phyloP scores from a whole-genome alignment of 2,888 invertebrate genomes.

The Urechis unicinctus region DNA sequence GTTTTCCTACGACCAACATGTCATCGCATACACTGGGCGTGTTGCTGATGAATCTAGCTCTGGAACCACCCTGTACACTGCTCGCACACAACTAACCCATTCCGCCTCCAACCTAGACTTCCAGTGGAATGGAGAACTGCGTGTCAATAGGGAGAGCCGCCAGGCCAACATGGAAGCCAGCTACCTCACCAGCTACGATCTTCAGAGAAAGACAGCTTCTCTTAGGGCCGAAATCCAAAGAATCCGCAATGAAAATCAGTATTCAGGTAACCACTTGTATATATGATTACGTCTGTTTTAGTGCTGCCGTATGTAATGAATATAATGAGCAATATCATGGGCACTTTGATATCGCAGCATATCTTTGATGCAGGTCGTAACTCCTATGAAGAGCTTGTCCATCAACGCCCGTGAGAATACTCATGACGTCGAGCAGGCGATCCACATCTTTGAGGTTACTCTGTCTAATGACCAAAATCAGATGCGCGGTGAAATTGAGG shows the following conservation, averaged over 20 bases:
- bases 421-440: not conserved
- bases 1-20: conserved; percentile 6
- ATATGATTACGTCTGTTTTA: no score
- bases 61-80: not conserved
- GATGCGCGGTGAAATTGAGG: not conserved
- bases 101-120: conserved; percentile 30
- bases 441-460: not conserved
- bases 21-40: conserved; percentile 7
- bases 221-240: conserved; percentile 26
- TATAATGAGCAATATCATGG: not conserved
- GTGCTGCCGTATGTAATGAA: no score
- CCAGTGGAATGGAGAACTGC: conserved; percentile 24
- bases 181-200: conserved; percentile 23
- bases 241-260: conserved; percentile 14
- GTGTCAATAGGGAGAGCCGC: conserved; percentile 11
- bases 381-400: conserved; percentile 4
- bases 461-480: not conserved
- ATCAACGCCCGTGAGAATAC: not conserved
- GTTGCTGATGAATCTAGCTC: conserved; percentile 8
- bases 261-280: not conserved
- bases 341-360: not conserved
- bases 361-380: conserved; percentile 2
- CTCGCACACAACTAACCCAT: conserved; percentile 24
- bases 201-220: conserved; percentile 23
- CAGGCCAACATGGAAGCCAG: conserved; percentile 23